phyloP scores from a whole-genome alignment of 2,797 vertebrate genomes.

The Sebastes steindachneri region DNA sequence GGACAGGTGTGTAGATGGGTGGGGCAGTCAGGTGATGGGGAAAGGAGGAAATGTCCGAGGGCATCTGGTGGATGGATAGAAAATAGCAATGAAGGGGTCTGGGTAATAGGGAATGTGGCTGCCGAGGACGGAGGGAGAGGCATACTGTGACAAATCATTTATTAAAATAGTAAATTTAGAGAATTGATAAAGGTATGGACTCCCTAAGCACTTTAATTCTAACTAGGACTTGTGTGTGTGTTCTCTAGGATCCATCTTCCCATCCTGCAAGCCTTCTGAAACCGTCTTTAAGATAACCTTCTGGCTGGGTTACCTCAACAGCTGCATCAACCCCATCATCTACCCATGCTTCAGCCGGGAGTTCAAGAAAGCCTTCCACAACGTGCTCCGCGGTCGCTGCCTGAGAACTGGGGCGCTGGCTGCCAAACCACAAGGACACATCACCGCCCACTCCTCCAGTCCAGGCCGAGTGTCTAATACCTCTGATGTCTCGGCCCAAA shows the following conservation, averaged over 20 bases:
- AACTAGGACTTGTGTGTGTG: background rate
- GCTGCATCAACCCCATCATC: constrained; percentile 98
- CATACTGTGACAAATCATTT: background rate
- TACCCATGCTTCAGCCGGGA: constrained; percentile 96
- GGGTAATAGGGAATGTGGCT: background rate
- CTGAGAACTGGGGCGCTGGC: constrained; percentile 72
- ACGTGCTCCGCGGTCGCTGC: constrained; percentile 88
- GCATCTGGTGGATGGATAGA: background rate
- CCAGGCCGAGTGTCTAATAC: background rate
- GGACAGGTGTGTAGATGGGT: background rate
- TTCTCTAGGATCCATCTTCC: constrained; percentile 92
- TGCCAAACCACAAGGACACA: constrained; percentile 53
- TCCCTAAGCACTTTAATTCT: background rate
- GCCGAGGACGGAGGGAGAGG: background rate
- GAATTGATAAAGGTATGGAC: background rate
- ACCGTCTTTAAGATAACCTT: constrained; percentile 97
- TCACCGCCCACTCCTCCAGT: constrained; percentile 45
- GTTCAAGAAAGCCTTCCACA: constrained; percentile 95
- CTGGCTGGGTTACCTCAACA: constrained; percentile 99
- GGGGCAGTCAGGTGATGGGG: background rate
- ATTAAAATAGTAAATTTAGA: background rate
- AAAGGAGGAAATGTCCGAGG: background rate
- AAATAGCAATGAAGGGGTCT: background rate
- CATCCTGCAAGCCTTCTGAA: constrained; percentile 91
- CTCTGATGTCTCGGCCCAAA: constrained; percentile 48